Evolutionary conservation across 2,113 vertebrate species (phyloP), one percentile per base, ranked within the genome.

Genomic region (Sylvietta virens): DNA sequence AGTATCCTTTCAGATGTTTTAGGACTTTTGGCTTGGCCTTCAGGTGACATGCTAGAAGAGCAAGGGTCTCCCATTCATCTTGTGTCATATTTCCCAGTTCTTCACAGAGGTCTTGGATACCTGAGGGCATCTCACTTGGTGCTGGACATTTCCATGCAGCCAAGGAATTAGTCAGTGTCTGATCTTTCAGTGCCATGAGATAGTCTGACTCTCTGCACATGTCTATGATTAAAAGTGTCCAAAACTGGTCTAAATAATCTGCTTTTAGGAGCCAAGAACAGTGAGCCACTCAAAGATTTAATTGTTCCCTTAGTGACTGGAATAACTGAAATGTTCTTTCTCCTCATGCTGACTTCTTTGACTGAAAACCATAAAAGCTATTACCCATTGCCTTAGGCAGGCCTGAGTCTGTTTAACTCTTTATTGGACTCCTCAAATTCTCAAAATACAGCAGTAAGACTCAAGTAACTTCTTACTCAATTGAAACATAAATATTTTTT

Each of bases 351-450:
- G 74, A 96, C 86, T 92, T 92, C 33, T 87, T 95, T 72, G 40
- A 94, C 74, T 69, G 47, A 85, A 95, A 98, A 53, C 28, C 33
- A 88, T 82, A 92, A 95, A 93, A 95, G 62, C 3, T 39, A 88
- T 87, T 92, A 92, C 4, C 18, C 33, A 23, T 79, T 97, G 73
- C 94, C 85, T 87, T 66, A 81, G 85, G 94, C 79, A 44, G 93
- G 73, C 65, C 35, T 83, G 48, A 96, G 62, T 88, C 73, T 90
- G 16, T 92, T 91, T 81, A 86, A 94, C 45, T 87, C 86, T 86
- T 97, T 67, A 85, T 6, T 60, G 45, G 54, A 82, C 54, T 64
- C 79, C 90, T 88, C 56, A 92, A 93, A 95, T 80, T 62, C 54
- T 91, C 40, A 88, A 90, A 95, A 88, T 33, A 65, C 37, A 76